Percentiles rank a stretch among this genome's conserved stretches.
phyloP scores from a whole-genome alignment of 92 coral and sea anemone species.

The Muricea muricata region DNA sequence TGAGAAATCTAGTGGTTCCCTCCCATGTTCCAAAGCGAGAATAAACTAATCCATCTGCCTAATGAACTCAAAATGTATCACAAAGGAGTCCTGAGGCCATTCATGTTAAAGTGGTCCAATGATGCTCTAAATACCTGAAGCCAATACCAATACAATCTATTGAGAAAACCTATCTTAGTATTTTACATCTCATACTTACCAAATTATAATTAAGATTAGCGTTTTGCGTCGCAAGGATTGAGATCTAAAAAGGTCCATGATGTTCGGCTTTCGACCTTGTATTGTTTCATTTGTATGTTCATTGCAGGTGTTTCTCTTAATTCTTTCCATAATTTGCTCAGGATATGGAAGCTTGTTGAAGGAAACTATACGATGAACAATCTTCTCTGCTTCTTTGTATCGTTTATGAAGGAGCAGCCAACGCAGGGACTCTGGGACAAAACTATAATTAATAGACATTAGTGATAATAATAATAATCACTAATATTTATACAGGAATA shows the following conservation, averaged over 20 bases:
- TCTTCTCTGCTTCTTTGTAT: constrained; percentile 82
- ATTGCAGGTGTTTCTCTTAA: background rate
- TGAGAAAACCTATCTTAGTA: too few relatives aligned
- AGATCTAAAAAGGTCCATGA: constrained; percentile 3
- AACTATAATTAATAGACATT: constrained; percentile 40
- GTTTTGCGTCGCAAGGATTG: constrained; percentile 42
- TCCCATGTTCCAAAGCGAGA: too few relatives aligned
- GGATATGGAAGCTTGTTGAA: constrained; percentile 92
- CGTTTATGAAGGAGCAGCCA: constrained; percentile 86
- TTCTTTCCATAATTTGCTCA: background rate
- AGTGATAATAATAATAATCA: too few relatives aligned
- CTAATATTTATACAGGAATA: too few relatives aligned
- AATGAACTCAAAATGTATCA: too few relatives aligned
- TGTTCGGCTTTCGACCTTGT: background rate
- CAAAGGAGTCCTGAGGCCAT: too few relatives aligned
- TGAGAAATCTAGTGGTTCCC: too few relatives aligned
- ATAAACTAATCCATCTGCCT: too few relatives aligned
- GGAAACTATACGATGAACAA: constrained; percentile 74
- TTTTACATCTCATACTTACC: background rate
- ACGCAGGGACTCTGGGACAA: constrained; percentile 94
- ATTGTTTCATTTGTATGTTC: background rate
- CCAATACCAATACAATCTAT: too few relatives aligned
- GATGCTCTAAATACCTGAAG: too few relatives aligned
- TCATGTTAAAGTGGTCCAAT: too few relatives aligned
- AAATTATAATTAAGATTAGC: constrained; percentile 26